Evolutionary conservation across 2,797 vertebrate species (phyloP).

Genomic region (Halcyon chelicuti): DNA sequence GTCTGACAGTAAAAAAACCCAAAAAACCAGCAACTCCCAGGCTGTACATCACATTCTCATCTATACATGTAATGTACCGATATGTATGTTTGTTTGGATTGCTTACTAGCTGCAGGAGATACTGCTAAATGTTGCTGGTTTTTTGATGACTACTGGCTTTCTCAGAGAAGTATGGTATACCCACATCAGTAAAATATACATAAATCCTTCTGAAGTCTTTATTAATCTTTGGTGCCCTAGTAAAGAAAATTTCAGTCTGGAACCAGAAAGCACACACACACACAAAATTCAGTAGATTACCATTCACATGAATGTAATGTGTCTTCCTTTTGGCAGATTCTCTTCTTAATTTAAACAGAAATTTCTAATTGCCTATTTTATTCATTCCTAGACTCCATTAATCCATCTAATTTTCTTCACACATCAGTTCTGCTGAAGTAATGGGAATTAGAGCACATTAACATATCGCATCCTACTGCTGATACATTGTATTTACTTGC

Average conservation of each 20-base stretch:
- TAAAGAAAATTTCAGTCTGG: neutral
- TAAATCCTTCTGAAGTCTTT: neutral
- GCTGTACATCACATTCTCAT: neutral
- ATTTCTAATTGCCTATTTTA: conserved; percentile 48
- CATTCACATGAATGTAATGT: neutral
- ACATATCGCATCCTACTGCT: conserved; percentile 44
- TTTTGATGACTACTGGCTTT: neutral
- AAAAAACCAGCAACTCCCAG: neutral
- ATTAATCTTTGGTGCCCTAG: neutral
- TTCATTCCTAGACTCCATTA: conserved; percentile 53
- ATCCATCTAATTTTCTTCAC: conserved; percentile 64
- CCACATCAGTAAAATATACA: neutral
- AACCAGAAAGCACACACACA: neutral
- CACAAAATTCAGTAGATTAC: neutral
- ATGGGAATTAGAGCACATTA: conserved; percentile 69
- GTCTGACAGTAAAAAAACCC: neutral
- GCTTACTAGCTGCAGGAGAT: neutral
- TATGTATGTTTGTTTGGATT: neutral
- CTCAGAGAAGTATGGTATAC: neutral
- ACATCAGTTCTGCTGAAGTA: conserved; percentile 72
- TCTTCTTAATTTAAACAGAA: conserved; percentile 26
- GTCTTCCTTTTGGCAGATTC: neutral
- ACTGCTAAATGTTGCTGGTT: neutral
- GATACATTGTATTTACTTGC: conserved; percentile 38
- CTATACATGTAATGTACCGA: neutral